phyloP scores from a whole-genome alignment of 2,113 vertebrate species.

The Tragelaphus imberbis region DNA sequence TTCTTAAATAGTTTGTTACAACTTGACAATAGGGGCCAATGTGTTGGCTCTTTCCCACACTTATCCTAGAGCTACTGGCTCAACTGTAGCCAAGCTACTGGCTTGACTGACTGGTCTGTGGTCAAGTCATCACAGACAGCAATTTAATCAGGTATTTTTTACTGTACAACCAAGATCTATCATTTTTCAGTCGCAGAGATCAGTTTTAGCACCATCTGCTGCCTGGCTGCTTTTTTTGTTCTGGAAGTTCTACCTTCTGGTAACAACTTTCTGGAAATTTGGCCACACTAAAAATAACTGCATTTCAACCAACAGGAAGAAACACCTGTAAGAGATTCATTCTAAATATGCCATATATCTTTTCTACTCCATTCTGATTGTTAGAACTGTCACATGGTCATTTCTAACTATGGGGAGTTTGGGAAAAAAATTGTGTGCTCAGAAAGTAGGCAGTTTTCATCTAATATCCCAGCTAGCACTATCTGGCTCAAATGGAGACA shows the following conservation, averaged over 20 bases:
- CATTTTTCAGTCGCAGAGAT: neutral
- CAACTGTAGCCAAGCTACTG: too few species aligned
- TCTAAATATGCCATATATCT: accelerated
- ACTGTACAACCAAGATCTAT: neutral
- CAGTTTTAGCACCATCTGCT: neutral
- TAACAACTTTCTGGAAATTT: neutral
- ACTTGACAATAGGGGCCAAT: neutral
- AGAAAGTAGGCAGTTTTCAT: neutral
- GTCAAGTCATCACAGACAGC: neutral
- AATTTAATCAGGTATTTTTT: neutral
- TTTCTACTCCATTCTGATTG: neutral
- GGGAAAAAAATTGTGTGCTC: neutral
- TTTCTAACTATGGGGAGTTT: neutral
- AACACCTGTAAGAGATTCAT: too few species aligned
- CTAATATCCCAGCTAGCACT: neutral
- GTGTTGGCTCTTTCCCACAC: neutral
- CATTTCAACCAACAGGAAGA: neutral
- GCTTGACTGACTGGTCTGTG: too few species aligned
- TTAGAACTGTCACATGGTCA: neutral
- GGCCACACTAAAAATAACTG: neutral
- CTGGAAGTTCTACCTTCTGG: neutral
- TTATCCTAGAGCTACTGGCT: neutral
- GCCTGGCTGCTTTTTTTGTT: neutral
- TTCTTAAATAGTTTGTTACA: neutral
- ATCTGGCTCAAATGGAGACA: neutral